Percentiles rank a stretch among this genome's conserved stretches.
Conservation (phyloP, 2,797 vertebrate species). For the Mormyrops boulengeri region DNA sequence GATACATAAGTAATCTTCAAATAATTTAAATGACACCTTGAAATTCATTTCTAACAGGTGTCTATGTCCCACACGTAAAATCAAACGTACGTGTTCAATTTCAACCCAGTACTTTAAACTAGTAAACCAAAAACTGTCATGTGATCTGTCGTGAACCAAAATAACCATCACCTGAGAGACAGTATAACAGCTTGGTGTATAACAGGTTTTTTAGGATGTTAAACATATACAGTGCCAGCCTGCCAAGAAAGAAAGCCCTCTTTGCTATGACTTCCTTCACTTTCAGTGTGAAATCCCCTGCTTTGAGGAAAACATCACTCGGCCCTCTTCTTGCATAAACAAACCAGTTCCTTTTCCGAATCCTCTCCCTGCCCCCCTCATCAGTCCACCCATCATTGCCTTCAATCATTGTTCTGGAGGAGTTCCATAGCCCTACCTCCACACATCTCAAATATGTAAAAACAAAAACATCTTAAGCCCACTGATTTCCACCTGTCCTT, state of each 20-base stretch:
- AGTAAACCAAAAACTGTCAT: neutral
- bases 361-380: conserved; percentile 20
- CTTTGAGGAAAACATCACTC: conserved; percentile 44
- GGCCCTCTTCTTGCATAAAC: conserved; percentile 40
- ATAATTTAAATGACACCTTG: neutral
- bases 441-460: conserved; percentile 24
- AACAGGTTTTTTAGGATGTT: neutral
- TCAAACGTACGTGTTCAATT: neutral
- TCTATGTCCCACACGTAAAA: neutral
- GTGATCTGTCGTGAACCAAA: neutral
- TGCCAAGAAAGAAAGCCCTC: neutral
- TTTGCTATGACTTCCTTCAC: conserved; percentile 28
- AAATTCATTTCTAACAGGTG: neutral
- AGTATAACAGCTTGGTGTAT: no score
- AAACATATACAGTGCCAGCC: conserved; percentile 27
- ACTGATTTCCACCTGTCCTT: conserved; percentile 31
- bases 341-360: conserved; percentile 38
- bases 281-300: conserved; percentile 38
- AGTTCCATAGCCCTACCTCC: conserved; percentile 53
- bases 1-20: neutral
- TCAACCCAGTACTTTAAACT: neutral
- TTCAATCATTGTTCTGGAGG: conserved; percentile 58
- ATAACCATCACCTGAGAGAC: neutral
- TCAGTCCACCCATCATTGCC: conserved; percentile 36
- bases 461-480: conserved; percentile 30